phyloP scores from a whole-genome alignment of 2,888 invertebrate species.

The Plebejus melissa region DNA sequence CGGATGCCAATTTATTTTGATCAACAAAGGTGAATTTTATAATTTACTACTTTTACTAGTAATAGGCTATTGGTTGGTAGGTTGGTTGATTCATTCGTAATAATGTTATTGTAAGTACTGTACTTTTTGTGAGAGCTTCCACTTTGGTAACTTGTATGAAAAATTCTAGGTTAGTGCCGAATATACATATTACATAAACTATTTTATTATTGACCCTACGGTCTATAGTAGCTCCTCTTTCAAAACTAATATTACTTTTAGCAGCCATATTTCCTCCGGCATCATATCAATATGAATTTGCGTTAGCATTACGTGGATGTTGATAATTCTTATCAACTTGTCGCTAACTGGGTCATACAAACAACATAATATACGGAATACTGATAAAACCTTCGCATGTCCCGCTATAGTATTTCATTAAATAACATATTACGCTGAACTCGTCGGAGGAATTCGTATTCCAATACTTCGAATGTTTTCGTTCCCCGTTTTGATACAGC shows the following conservation, averaged over 20 bases:
- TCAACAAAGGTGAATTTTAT: neutral
- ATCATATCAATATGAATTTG: conserved; percentile 46
- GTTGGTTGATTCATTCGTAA: no score
- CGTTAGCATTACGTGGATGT: conserved; percentile 49
- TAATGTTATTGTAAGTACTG: no score
- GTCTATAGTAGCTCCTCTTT: neutral
- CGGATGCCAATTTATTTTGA: neutral
- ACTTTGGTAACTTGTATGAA: neutral
- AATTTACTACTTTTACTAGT: neutral
- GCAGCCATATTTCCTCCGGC: neutral
- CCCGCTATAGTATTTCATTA: conserved; percentile 18
- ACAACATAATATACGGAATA: conserved; percentile 46
- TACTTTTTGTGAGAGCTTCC: neutral
- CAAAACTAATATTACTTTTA: neutral
- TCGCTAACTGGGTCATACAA: conserved; percentile 64
- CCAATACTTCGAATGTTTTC: conserved; percentile 21
- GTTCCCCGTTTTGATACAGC: conserved; percentile 8
- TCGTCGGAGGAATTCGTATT: conserved; percentile 19
- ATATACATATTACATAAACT: neutral
- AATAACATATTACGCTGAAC: conserved; percentile 13
- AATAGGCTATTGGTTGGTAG: neutral
- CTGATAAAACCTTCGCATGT: conserved; percentile 25
- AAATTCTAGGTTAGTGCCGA: neutral
- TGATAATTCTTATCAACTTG: conserved; percentile 60
- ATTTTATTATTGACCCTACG: neutral